Evolutionary conservation across 2,888 invertebrate genomes (phyloP), one percentile per base, ranked within the genome.

Genomic region (Hetaerina titia): DNA sequence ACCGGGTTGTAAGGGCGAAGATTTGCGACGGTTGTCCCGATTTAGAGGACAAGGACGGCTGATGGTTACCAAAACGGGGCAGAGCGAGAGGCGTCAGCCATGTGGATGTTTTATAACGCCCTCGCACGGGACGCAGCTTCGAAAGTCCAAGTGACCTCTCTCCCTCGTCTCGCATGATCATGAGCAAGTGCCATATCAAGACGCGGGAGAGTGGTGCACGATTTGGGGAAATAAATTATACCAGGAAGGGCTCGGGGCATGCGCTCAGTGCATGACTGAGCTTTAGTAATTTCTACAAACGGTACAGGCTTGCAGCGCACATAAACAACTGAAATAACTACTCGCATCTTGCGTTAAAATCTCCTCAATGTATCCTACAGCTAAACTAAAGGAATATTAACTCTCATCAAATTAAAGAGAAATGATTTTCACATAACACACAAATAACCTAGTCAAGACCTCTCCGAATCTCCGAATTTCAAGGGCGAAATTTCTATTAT

Each of bases 21-120:
- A 64, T 90, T 69, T 90, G 64, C 90, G 64, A 45, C 64, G 45
- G n/a, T 64, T 31, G 31, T 15, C 89, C 58, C 58, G 89, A n/a
- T 56, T 56, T 56, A 89, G 89, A 89, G 89, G 89, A 89, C 89
- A 89, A 90, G 90, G 90, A 64, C 90, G 64, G 64, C 45, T 19
- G 90, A 64, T 45, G 22, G 45, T 45, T 4, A 45, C 45, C 58
- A 63, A 63, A 90, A n/a, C 81, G 31, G 81, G 81, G 31, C 25
- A 22, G 81, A 69, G n/a, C 69, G 69, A 69, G 60, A 64, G 90
- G n/a, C 22, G 90, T 9, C 63, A 56, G 64, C 64, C 9, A 7
- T 64, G 90, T 63, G 63, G n/a, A 17, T 90, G 60, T 90, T 63
- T 81, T 31, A 13, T 31, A 4, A 1, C 90, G n/a, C 11, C 25